Conservation (phyloP, 1,140 invertebrate species). For the Sinella curviseta region DNA sequence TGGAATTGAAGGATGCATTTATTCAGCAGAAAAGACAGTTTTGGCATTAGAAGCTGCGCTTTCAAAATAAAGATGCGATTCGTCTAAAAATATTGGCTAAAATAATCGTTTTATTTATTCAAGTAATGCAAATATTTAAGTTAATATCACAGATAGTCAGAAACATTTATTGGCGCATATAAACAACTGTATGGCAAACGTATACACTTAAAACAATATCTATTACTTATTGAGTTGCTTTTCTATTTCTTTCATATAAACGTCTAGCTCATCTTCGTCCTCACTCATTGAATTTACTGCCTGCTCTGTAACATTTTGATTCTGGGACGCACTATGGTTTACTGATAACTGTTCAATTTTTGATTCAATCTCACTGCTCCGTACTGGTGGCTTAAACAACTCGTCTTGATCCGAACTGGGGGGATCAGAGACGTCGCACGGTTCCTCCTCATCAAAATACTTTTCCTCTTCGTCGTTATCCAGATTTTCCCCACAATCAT, state of each 20-base stretch:
- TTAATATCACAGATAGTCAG: not conserved
- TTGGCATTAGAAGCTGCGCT: not conserved
- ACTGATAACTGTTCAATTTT: constrained; percentile 3
- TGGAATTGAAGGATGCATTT: constrained; percentile 60
- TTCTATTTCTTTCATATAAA: constrained; percentile 69
- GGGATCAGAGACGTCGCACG: constrained; percentile 58
- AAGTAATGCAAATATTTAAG: not conserved
- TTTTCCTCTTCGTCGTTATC: constrained; percentile 80
- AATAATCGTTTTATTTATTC: not conserved
- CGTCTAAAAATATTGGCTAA: not conserved
- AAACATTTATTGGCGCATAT: not conserved
- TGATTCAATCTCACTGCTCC: constrained; percentile 6
- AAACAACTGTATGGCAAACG: too few species aligned
- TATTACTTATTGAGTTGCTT: constrained; percentile 7
- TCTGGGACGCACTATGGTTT: not conserved
- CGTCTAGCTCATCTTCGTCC: constrained; percentile 70
- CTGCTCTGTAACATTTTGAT: not conserved
- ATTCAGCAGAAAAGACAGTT: constrained; percentile 53
- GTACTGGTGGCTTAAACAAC: constrained; percentile 8
- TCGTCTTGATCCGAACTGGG: not conserved
- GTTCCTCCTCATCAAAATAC: constrained; percentile 81
- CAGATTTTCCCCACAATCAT: constrained; percentile 72
- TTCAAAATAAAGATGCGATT: not conserved
- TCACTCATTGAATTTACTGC: constrained; percentile 33
- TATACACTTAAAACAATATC: not conserved